These are phyloP conservation scores for Himalopsyche kuldschensis DNA, from an alignment of 2,888 invertebrate species.

Conservation along the genomic window DNA sequence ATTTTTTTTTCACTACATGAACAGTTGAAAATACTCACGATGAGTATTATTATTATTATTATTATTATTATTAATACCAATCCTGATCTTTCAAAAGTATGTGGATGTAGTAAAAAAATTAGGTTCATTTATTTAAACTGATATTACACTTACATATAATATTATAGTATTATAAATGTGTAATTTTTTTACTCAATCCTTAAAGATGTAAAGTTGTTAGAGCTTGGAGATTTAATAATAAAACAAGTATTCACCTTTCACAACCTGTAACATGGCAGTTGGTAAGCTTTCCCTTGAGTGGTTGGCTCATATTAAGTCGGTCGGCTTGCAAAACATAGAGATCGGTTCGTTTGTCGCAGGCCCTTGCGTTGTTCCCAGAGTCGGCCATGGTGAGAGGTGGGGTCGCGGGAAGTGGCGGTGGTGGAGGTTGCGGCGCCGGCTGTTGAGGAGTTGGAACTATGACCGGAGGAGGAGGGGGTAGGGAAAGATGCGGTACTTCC, in stretches of 20 bases:
- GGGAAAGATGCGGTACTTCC: constrained; percentile 45
- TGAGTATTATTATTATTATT: too few relatives aligned
- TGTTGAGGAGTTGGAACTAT: constrained; percentile 49
- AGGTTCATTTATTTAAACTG: too few relatives aligned
- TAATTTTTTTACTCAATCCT: too few relatives aligned
- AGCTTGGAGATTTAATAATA: too few relatives aligned
- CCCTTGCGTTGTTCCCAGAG: constrained; percentile 61
- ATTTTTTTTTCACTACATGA: too few relatives aligned
- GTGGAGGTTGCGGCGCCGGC: constrained; percentile 49
- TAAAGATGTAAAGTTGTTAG: too few relatives aligned
- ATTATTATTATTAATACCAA: too few relatives aligned
- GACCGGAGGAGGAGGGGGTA: constrained; percentile 52
- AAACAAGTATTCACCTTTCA: constrained; percentile 75
- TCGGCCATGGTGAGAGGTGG: constrained; percentile 55
- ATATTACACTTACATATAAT: too few relatives aligned
- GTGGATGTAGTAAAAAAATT: too few relatives aligned
- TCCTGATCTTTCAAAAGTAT: too few relatives aligned
- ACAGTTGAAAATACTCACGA: too few relatives aligned
- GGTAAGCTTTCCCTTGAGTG: constrained; percentile 84
- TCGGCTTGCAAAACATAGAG: constrained; percentile 83
- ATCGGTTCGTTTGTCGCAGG: constrained; percentile 86
- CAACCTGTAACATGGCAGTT: constrained; percentile 88
- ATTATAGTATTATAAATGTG: too few relatives aligned
- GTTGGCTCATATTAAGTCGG: constrained; percentile 79
- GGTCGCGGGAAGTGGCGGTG: constrained; percentile 47